Conservation (phyloP, 2,888 invertebrate species). For the Molanna angustata region DNA sequence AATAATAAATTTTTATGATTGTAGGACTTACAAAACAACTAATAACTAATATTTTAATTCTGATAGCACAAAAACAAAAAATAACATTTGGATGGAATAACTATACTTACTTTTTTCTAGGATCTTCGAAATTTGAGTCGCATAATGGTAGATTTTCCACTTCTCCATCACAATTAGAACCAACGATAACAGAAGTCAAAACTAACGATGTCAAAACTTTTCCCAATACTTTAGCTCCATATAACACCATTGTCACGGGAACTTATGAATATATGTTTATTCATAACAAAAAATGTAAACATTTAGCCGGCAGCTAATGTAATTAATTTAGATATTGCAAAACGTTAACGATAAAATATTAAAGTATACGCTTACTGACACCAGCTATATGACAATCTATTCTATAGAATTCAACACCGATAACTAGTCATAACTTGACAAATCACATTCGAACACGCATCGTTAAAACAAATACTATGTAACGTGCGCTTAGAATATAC, state of each 20-base stretch:
- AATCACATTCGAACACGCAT: conserved; percentile 26
- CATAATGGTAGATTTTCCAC: conserved; percentile 26
- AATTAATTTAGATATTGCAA: too few relatives aligned
- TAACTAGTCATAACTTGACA: conserved; percentile 16
- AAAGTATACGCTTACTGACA: too few relatives aligned
- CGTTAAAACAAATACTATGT: neutral
- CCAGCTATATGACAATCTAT: too few relatives aligned
- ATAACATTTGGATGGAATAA: too few relatives aligned
- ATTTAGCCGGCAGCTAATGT: conserved; percentile 21
- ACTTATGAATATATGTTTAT: conserved; percentile 13
- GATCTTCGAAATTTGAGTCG: conserved; percentile 15
- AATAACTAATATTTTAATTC: too few relatives aligned
- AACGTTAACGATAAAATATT: too few relatives aligned
- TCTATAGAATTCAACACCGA: too few relatives aligned
- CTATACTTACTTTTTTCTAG: conserved; percentile 28
- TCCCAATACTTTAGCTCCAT: conserved; percentile 16
- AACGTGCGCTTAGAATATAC: neutral
- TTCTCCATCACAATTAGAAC: conserved; percentile 14
- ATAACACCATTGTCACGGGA: conserved; percentile 22
- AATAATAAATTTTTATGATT: too few relatives aligned
- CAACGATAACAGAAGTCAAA: conserved; percentile 14
- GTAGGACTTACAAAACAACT: too few relatives aligned
- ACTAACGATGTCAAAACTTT: conserved; percentile 16
- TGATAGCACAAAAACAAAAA: too few relatives aligned
- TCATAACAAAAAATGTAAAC: conserved; percentile 20